Percentiles rank a stretch among this genome's conserved stretches.
phyloP scores from a whole-genome alignment of 2,797 vertebrate genomes.

The Pempheris klunzingeri region DNA sequence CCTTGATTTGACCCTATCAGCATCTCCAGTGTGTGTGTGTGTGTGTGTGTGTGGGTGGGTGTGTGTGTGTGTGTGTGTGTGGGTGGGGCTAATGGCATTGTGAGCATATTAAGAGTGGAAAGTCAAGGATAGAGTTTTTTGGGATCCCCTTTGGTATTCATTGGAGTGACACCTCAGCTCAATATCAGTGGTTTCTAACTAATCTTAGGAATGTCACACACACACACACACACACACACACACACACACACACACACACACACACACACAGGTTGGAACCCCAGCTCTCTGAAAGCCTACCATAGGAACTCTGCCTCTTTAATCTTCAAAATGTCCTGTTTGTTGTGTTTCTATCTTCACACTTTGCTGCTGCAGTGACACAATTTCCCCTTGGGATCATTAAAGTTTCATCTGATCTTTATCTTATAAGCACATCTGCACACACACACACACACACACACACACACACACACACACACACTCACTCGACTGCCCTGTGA shows the following conservation, averaged over 20 bases:
- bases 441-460: slow-evolving; percentile 17
- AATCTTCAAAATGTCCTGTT: slow-evolving; percentile 45
- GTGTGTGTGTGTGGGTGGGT: slow-evolving; percentile 9
- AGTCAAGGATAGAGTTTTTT: slow-evolving; percentile 26
- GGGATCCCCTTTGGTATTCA: slow-evolving; percentile 39
- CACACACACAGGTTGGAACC: neutral
- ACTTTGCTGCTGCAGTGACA: slow-evolving; percentile 53
- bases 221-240: neutral
- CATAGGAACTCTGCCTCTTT: slow-evolving; percentile 10
- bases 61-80: slow-evolving; percentile 11
- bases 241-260: neutral
- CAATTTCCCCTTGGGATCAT: slow-evolving; percentile 65
- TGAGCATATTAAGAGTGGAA: slow-evolving; percentile 27
- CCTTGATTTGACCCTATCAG: slow-evolving; percentile 68
- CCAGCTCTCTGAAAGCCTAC: neutral
- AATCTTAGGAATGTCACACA: neutral
- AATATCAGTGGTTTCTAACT: slow-evolving; percentile 1
- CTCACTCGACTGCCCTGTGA: neutral
- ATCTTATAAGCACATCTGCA: slow-evolving; percentile 50
- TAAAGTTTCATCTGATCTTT: slow-evolving; percentile 65
- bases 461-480: slow-evolving; percentile 27
- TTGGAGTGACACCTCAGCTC: slow-evolving; percentile 11
- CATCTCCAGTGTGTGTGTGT: slow-evolving; percentile 25
- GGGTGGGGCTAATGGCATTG: slow-evolving; percentile 12
- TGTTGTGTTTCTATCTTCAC: slow-evolving; percentile 48